Evolutionary conservation across 1,140 invertebrate genomes (phyloP), one percentile per base, ranked within the genome.

Genomic region (Phymorhynchus buccinoides): DNA sequence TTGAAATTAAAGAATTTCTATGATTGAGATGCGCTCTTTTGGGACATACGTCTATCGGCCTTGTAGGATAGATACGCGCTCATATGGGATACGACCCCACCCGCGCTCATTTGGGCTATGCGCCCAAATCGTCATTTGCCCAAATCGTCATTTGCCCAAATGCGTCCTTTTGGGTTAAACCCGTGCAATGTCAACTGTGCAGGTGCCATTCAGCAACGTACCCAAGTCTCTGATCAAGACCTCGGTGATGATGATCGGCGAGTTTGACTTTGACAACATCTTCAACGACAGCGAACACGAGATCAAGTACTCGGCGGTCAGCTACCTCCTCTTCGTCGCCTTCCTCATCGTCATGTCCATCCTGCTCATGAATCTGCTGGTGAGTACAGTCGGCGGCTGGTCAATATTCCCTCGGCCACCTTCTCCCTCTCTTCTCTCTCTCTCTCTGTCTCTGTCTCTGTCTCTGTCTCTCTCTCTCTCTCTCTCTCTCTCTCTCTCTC

Each of bases 161-260:
- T n/a, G n/a, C n/a, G n/a, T n/a, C n/a, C n/a, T n/a, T n/a, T n/a
- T n/a, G n/a, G n/a, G n/a, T n/a, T n/a, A n/a, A n/a, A n/a, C n/a
- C n/a, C n/a, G n/a, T n/a, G n/a, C n/a, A n/a, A n/a, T n/a, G n/a
- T n/a, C n/a, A n/a, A n/a, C n/a, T n/a, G n/a, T 90, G 37, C 84
- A 94, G 93, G 83, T 86, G 81, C 84, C 90, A 3, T 94, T 94
- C 88, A 83, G 77, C 27, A 88, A 85, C 66, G 86, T 91, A 7
- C 88, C 87, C 52, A 86, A 90, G 41, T 89, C 93, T 3, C 80
- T 94, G 41, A 84, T 94, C 14, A 94, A 94, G 89, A 93, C 93
- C 18, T 89, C 91, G 32, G 93, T 94, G 12, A 94, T 94, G 93
- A 94, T 94, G 93, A 94, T 94, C 82, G 93, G 93, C 78, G 94